Evolutionary conservation across 2,888 invertebrate species (phyloP).

Genomic region (Aphodius granarius): DNA sequence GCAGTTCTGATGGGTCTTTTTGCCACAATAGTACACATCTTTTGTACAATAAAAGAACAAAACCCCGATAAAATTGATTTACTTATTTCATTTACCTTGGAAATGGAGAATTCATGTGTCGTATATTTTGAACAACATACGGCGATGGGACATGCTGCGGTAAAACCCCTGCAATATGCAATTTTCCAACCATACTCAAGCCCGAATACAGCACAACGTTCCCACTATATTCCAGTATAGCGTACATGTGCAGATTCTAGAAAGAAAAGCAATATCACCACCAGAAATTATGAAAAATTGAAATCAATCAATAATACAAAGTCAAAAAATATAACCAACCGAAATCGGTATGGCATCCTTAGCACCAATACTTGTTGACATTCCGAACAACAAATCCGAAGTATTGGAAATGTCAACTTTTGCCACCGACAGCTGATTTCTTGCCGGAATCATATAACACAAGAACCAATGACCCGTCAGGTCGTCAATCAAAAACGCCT

Average conservation of each 20-base stretch:
- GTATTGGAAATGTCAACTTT: constrained; percentile 68
- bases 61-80: constrained; percentile 4
- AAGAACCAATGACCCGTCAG: constrained; percentile 82
- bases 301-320: constrained; percentile 12
- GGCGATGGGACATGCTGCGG: constrained; percentile 59
- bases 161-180: constrained; percentile 76
- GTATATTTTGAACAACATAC: constrained; percentile 51
- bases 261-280: constrained; percentile 40
- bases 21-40: neutral
- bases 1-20: no score
- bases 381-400: constrained; percentile 74
- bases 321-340: constrained; percentile 52
- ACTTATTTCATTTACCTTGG: constrained; percentile 49
- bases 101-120: constrained; percentile 58
- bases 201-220: constrained; percentile 85
- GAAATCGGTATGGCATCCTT: constrained; percentile 82
- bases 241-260: constrained; percentile 77
- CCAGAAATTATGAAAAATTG: constrained; percentile 17
- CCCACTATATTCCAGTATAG: constrained; percentile 77
- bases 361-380: constrained; percentile 71
- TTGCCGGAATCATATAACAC: constrained; percentile 71
- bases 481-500: constrained; percentile 84
- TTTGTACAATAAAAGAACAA: neutral
- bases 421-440: constrained; percentile 68
- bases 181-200: constrained; percentile 76